A percentile compares a stretch with the other conserved stretches of the same genome.
Conservation (phyloP, 2,888 invertebrate genomes). For the Brachyptera risi region DNA sequence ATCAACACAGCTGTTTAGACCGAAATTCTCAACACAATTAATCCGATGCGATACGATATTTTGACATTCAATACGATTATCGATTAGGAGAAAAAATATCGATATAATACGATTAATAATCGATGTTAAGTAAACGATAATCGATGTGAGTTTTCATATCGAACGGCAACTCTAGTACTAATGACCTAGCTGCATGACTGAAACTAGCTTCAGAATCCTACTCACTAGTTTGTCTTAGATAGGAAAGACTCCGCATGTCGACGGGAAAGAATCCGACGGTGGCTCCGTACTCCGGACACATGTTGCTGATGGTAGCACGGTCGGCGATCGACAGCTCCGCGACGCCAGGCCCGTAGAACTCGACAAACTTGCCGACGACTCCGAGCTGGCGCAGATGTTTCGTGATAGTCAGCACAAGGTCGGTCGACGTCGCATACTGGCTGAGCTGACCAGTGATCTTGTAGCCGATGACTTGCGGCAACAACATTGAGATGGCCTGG, state of each 20-base stretch:
- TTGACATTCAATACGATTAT: too few species aligned
- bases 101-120: too few species aligned
- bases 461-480: slow-evolving; percentile 96
- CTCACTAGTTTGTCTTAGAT: slow-evolving; percentile 79
- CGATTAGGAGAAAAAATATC: too few species aligned
- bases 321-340: slow-evolving; percentile 89
- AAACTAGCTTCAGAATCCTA: too few species aligned
- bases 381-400: slow-evolving; percentile 91
- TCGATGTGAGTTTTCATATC: too few species aligned
- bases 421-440: slow-evolving; percentile 89
- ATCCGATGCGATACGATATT: too few species aligned
- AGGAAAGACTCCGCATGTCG: slow-evolving; percentile 73
- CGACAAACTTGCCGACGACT: slow-evolving; percentile 98
- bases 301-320: slow-evolving; percentile 95
- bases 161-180: too few species aligned
- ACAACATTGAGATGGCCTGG: slow-evolving; percentile 93
- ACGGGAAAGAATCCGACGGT: slow-evolving; percentile 95
- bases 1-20: too few species aligned
- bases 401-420: slow-evolving; percentile 94
- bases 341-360: slow-evolving; percentile 96
- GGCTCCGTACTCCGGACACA: slow-evolving; percentile 98
- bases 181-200: too few species aligned
- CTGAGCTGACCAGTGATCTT: slow-evolving; percentile 75
- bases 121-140: too few species aligned
- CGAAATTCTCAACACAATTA: too few species aligned